These are phyloP conservation scores for Chaetogeoica ovagalla DNA, from an alignment of 2,888 invertebrate species.

Conservation along the genomic window DNA sequence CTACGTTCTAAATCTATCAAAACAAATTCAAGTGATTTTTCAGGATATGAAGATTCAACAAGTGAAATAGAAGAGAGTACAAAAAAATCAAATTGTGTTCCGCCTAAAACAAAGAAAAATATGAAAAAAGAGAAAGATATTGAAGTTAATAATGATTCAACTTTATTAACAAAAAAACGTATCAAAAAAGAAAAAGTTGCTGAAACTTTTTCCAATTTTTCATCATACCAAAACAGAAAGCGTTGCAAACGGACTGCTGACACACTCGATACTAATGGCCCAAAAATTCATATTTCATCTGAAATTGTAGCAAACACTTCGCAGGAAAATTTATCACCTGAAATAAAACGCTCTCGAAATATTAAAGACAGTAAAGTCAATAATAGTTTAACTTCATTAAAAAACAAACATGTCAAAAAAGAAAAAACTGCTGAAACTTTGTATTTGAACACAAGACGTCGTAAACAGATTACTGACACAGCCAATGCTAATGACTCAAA, in stretches of 20 bases:
- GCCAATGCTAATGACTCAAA: slow-evolving; percentile 16
- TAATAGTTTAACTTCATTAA: background rate
- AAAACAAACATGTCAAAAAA: slow-evolving; percentile 6
- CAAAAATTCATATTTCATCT: slow-evolving; percentile 22
- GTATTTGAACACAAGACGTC: background rate
- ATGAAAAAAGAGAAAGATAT: background rate
- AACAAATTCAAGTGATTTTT: slow-evolving; percentile 6
- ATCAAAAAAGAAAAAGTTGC: background rate
- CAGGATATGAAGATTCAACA: slow-evolving; percentile 4
- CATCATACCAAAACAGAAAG: background rate
- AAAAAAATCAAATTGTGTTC: background rate
- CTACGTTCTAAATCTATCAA: background rate
- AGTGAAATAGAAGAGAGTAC: background rate
- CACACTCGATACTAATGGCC: background rate
- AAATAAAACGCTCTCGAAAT: slow-evolving; percentile 12
- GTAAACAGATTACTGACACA: slow-evolving; percentile 26
- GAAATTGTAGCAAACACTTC: background rate
- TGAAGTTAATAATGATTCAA: background rate
- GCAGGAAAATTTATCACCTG: background rate
- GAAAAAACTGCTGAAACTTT: background rate
- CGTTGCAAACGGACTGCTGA: slow-evolving; percentile 37
- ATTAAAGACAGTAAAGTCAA: background rate
- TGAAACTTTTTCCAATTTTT: background rate
- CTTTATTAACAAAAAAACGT: background rate
- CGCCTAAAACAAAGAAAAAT: background rate